These are phyloP conservation scores for Cosmia pyralina DNA, from an alignment of 2,888 invertebrate species.

Conservation along the genomic window DNA sequence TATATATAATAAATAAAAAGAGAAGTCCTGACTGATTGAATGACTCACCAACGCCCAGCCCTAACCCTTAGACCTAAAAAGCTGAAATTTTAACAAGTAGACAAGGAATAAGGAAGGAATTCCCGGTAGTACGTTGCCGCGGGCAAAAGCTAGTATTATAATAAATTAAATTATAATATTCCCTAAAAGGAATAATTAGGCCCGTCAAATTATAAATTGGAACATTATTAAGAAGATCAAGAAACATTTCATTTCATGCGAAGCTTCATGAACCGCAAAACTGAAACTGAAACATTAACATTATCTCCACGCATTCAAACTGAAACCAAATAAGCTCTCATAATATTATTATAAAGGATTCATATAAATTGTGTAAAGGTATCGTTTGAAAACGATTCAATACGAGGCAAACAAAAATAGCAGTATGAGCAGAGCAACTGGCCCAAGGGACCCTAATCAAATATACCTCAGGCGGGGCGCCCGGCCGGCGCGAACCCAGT, in stretches of 20 bases:
- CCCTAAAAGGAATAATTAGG: neutral
- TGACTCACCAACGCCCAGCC: too few species aligned
- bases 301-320: slow-evolving; percentile 33
- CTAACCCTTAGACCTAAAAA: too few species aligned
- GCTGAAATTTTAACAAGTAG: too few species aligned
- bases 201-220: neutral
- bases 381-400: slow-evolving; percentile 84
- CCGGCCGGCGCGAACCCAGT: slow-evolving; percentile 73
- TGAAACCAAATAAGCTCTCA: slow-evolving; percentile 55
- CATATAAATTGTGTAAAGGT: slow-evolving; percentile 66
- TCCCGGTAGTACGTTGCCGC: too few species aligned
- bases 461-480: slow-evolving; percentile 83
- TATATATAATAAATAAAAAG: too few species aligned
- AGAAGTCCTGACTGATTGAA: too few species aligned
- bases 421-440: slow-evolving; percentile 76
- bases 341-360: slow-evolving; percentile 45
- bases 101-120: too few species aligned
- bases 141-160: too few species aligned
- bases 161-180: too few species aligned
- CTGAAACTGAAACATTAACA: slow-evolving; percentile 39
- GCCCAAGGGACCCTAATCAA: slow-evolving; percentile 83
- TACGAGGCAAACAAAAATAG: slow-evolving; percentile 83
- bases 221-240: slow-evolving; percentile 3
- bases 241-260: slow-evolving; percentile 19
- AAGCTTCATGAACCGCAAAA: slow-evolving; percentile 24